Percentiles rank a stretch among this genome's conserved stretches.
Evolutionary conservation across 1,140 invertebrate species (phyloP).

Genomic region (Leptestheria dahalacensis): DNA sequence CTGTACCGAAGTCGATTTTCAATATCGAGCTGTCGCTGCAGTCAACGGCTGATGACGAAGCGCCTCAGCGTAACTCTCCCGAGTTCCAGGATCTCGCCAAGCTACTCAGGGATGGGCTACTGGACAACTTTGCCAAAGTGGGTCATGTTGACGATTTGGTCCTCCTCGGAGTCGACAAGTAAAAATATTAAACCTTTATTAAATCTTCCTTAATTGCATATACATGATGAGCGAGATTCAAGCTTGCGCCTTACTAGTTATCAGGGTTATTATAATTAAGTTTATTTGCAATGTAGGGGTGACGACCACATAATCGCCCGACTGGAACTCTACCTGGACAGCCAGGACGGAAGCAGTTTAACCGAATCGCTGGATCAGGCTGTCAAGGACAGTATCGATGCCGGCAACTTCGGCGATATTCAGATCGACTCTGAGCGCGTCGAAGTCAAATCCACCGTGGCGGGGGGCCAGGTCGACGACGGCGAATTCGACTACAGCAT

Average conservation of each 20-base stretch:
- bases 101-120: background rate
- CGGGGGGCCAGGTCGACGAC: background rate
- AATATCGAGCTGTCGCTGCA: background rate
- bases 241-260: too few relatives aligned
- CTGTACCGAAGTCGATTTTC: background rate
- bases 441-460: background rate
- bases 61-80: background rate
- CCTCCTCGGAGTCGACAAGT: background rate
- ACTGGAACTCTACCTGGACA: background rate
- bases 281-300: too few relatives aligned
- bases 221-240: too few relatives aligned
- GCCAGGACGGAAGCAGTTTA: too few relatives aligned
- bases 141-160: background rate
- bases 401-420: background rate
- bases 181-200: background rate
- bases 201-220: too few relatives aligned
- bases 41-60: background rate
- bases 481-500: background rate
- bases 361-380: background rate
- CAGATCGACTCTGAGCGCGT: background rate
- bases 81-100: background rate
- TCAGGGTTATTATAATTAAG: too few relatives aligned
- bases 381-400: background rate
- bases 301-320: background rate
- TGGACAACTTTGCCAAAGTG: background rate